A percentile compares a stretch with the other conserved stretches of the same genome.
Conservation (phyloP, 2,797 vertebrate genomes). For the Squalus acanthias region DNA sequence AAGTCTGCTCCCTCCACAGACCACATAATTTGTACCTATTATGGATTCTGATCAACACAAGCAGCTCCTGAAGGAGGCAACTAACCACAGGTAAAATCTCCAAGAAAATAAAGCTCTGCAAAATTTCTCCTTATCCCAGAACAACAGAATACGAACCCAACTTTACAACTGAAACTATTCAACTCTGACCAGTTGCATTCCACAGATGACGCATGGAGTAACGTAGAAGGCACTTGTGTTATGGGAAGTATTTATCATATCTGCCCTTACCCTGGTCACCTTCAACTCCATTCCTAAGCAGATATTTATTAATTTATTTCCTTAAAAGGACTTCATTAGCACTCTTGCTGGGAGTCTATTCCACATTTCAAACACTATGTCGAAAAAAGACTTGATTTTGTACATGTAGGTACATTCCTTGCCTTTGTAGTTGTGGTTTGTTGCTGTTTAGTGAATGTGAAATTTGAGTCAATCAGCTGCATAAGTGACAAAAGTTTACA, state of each 20-base stretch:
- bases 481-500: neutral
- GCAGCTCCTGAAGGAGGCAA: neutral
- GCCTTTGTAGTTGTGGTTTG: neutral
- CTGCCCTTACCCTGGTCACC: neutral
- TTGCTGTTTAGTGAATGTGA: neutral
- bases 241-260: too few relatives aligned
- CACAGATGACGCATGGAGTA: neutral
- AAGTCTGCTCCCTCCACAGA: neutral
- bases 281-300: neutral
- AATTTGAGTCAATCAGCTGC: neutral
- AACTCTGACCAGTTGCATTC: neutral
- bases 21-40: neutral
- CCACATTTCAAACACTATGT: neutral
- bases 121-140: neutral
- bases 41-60: neutral
- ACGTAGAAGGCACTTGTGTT: too few relatives aligned
- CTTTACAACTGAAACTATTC: neutral
- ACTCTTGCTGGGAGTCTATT: neutral
- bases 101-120: neutral
- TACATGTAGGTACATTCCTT: neutral
- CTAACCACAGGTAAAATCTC: neutral
- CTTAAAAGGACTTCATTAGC: neutral
- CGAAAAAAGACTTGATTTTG: neutral
- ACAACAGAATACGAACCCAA: neutral
- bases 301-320: neutral